Conservation (phyloP, 1,140 invertebrate genomes). For the Portunus trituberculatus region DNA sequence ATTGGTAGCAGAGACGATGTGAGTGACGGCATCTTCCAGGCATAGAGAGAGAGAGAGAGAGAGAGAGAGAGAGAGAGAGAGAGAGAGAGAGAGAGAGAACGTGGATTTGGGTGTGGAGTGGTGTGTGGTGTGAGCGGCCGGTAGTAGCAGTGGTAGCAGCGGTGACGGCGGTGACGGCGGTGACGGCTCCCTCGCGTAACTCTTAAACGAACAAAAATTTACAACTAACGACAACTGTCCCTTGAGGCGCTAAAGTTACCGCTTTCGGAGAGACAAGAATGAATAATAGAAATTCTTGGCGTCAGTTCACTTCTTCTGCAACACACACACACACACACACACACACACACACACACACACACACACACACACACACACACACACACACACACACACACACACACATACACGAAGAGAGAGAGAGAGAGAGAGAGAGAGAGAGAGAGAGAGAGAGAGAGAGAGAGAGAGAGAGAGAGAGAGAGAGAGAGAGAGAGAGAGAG, state of each 20-base stretch:
- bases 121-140: too few species aligned
- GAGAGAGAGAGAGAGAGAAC: not conserved
- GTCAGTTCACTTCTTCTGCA: not conserved
- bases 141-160: too few species aligned
- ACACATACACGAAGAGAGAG: not conserved
- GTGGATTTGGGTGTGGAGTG: not conserved
- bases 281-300: not conserved
- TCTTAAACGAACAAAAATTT: not conserved
- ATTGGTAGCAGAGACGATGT: not conserved
- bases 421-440: conserved; percentile 31
- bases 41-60: not conserved
- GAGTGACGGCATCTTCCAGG: not conserved
- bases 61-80: conserved; percentile 17
- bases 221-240: not conserved
- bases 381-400: too few species aligned
- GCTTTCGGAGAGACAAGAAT: not conserved
- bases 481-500: conserved; percentile 39
- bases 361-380: too few species aligned
- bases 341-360: too few species aligned
- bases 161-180: not conserved
- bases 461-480: not conserved
- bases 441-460: conserved; percentile 42
- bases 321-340: too few species aligned
- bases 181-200: not conserved
- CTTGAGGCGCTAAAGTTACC: not conserved